Evolutionary conservation across 2,888 invertebrate genomes (phyloP).

Genomic region (Isoperla grammatica): DNA sequence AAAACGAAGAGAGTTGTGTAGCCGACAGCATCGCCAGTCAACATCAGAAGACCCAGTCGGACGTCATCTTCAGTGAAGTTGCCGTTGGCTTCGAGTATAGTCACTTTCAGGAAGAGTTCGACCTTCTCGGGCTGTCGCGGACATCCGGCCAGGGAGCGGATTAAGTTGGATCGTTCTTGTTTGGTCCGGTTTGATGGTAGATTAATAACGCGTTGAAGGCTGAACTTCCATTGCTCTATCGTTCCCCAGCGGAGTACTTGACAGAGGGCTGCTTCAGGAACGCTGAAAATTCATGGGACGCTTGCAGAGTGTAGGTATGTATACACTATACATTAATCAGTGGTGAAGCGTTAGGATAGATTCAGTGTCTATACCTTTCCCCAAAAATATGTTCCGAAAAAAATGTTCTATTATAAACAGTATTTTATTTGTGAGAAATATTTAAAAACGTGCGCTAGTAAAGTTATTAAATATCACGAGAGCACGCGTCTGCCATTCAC

Average conservation of each 20-base stretch:
- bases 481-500: too few species aligned
- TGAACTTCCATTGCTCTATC: conserved; percentile 75
- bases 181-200: conserved; percentile 65
- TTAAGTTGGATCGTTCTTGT: conserved; percentile 68
- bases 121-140: conserved; percentile 67
- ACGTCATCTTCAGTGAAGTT: conserved; percentile 73
- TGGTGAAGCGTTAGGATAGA: too few species aligned
- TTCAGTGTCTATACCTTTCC: too few species aligned
- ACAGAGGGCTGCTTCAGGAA: conserved; percentile 69
- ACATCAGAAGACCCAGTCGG: conserved; percentile 67
- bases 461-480: too few species aligned
- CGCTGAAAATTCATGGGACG: conserved; percentile 45
- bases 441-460: too few species aligned
- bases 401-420: too few species aligned
- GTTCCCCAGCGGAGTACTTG: conserved; percentile 80
- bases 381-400: too few species aligned
- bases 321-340: too few species aligned
- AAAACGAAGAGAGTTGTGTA: conserved; percentile 68
- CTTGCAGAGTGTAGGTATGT: too few species aligned
- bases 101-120: conserved; percentile 58
- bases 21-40: conserved; percentile 64
- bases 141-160: conserved; percentile 74
- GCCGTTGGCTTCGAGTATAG: conserved; percentile 61
- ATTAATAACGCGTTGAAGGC: conserved; percentile 66
- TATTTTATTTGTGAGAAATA: too few species aligned